These are phyloP conservation scores for Clostera curtula DNA, from an alignment of 2,888 invertebrate species.

Conservation along the genomic window DNA sequence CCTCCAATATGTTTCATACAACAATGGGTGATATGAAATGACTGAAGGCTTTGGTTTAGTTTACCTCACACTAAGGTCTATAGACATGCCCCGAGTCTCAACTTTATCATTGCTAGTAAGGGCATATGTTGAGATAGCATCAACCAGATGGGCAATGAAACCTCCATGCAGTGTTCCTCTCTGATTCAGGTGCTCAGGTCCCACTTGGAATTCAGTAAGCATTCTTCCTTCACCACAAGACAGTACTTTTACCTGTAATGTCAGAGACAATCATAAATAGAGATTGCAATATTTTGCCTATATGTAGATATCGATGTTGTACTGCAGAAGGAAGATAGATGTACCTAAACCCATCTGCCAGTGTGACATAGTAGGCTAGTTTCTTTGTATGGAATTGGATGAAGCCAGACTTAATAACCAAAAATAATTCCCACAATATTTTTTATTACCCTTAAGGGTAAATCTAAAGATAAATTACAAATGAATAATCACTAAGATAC, in stretches of 20 bases:
- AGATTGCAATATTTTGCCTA: no score
- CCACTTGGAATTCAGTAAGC: constrained; percentile 83
- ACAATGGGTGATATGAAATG: no score
- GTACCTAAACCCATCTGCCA: no score
- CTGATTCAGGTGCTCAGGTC: constrained; percentile 83
- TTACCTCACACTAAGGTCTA: constrained; percentile 89
- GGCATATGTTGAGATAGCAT: constrained; percentile 84
- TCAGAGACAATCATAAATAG: no score
- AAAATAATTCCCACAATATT: not conserved
- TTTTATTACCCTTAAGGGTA: not conserved
- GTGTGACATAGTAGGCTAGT: no score
- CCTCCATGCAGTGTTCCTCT: constrained; percentile 89
- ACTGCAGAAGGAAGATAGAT: no score
- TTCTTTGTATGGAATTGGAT: no score
- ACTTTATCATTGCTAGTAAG: constrained; percentile 79
- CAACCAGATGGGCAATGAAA: constrained; percentile 85
- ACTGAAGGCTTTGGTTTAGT: no score
- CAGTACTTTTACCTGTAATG: constrained; percentile 48
- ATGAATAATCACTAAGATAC: no score
- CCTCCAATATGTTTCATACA: no score
- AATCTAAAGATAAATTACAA: not conserved
- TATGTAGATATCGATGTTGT: no score
- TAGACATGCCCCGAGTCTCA: constrained; percentile 83
- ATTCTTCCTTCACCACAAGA: constrained; percentile 82
- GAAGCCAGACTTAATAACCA: no score